Evolutionary conservation across 2,888 invertebrate species (phyloP), one percentile per base, ranked within the genome.

Genomic region (Archaeoteleia sp.): DNA sequence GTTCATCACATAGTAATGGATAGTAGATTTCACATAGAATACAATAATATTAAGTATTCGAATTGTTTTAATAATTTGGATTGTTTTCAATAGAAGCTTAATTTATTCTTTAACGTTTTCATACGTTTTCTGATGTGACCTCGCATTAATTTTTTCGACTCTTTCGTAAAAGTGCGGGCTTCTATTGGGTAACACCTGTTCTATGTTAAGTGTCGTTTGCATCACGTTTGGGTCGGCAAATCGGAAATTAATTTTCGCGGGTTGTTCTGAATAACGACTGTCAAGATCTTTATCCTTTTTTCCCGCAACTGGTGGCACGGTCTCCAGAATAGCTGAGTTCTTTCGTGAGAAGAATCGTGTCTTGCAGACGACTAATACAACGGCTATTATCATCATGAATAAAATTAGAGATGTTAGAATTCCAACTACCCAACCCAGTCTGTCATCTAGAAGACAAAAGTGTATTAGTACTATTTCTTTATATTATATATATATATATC

Each of bases 351-450:
- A 82, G 6, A 82, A 70, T 5, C 77, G 78, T 6, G 77, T 75
- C 46, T 78, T 81, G 55, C 78, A 85, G 0, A 85, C 82, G 1
- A 83, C 82, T 27, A 85, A 25, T 1, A 81, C 83, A 0, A 83
- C 83, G 1, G 81, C 74, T 2, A 79, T 72, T 27, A 83, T 83
- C 70, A 83, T 73, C 8, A 83, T 70, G 12, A 84, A 77, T 8
- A 85, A 65, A 15, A 82, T 78, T 14, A 82, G 34, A 1, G 81
- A 78, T 1, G 84, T 84, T 25, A 82, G 54, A 1, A 81, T 78
- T n/a, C 85, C 85, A 7, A 85, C 84, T 8, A 85, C 77, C 84
- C 84, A 84, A 43, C 81, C 81, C 2, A 85, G 61, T 48, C 71
- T 81, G 20, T 81, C 77, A 68, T 83, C 85, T 84, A 48, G 1